Conservation (phyloP, 2,888 invertebrate species). For the Cantharis flavilabris region DNA sequence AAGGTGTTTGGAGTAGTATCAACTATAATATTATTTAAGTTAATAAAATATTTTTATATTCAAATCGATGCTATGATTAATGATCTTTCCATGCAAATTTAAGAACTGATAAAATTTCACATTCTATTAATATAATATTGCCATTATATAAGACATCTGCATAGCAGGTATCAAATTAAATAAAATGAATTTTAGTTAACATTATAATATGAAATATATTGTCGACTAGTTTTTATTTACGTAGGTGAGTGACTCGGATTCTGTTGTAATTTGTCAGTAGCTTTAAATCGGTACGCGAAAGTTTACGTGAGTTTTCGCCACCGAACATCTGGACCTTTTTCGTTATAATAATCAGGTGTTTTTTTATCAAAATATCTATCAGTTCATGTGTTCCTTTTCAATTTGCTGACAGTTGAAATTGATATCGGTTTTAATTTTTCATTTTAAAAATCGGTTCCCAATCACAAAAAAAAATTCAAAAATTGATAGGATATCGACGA, state of each 20-base stretch:
- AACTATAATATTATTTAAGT: background rate
- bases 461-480: background rate
- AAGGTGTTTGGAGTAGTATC: background rate
- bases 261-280: conserved; percentile 29
- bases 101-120: background rate
- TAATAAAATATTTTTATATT: background rate
- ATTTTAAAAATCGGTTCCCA: background rate
- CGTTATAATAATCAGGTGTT: background rate
- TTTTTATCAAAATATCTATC: background rate
- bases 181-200: conserved; percentile 8
- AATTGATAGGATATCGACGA: background rate
- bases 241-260: conserved; percentile 33
- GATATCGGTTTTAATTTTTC: background rate
- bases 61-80: background rate
- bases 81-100: background rate
- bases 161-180: conserved; percentile 6
- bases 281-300: conserved; percentile 29
- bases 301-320: conserved; percentile 21
- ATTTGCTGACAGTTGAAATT: background rate
- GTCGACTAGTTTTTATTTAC: conserved; percentile 30
- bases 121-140: background rate
- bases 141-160: background rate
- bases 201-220: background rate
- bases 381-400: background rate
- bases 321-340: conserved; percentile 26